A percentile compares a stretch with the other conserved stretches of the same genome.
These are phyloP conservation scores for Harpagifer antarcticus DNA, from an alignment of 2,797 vertebrate species.

Conservation along the genomic window DNA sequence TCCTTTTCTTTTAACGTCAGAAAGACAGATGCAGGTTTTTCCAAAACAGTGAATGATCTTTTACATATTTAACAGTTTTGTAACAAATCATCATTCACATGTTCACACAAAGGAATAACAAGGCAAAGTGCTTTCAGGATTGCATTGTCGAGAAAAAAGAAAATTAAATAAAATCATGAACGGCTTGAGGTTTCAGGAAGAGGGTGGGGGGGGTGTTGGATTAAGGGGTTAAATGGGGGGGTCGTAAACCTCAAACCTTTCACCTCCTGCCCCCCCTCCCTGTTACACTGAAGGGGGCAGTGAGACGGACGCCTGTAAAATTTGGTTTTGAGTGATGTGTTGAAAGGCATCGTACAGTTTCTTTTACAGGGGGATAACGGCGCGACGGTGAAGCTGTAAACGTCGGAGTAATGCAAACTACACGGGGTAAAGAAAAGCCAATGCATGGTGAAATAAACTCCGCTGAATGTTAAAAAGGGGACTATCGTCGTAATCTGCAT, in stretches of 20 bases:
- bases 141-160: slow-evolving; percentile 85
- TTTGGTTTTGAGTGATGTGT: slow-evolving; percentile 76
- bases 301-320: slow-evolving; percentile 67
- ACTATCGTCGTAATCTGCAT: slow-evolving; percentile 82
- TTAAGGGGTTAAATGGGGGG: slow-evolving; percentile 44
- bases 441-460: slow-evolving; percentile 64
- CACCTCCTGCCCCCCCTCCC: slow-evolving; percentile 73
- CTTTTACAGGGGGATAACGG: no score
- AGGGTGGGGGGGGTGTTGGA: slow-evolving; percentile 67
- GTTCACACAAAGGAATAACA: slow-evolving; percentile 86
- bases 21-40: slow-evolving; percentile 87
- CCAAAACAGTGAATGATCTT: slow-evolving; percentile 88
- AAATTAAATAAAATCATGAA: slow-evolving; percentile 71
- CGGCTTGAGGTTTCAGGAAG: slow-evolving; percentile 84
- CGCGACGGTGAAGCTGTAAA: slow-evolving; percentile 80
- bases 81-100: slow-evolving; percentile 86
- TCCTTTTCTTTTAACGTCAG: slow-evolving; percentile 85
- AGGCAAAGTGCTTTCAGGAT: slow-evolving; percentile 90
- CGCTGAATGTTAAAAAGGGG: slow-evolving; percentile 83
- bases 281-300: slow-evolving; percentile 60
- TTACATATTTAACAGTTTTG: slow-evolving; percentile 88
- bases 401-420: slow-evolving; percentile 56
- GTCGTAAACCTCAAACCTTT: slow-evolving; percentile 82
- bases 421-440: slow-evolving; percentile 65
- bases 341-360: slow-evolving; percentile 70